Evolutionary conservation across 2,797 vertebrate species (phyloP).

Genomic region (Oreochromis mossambicus): DNA sequence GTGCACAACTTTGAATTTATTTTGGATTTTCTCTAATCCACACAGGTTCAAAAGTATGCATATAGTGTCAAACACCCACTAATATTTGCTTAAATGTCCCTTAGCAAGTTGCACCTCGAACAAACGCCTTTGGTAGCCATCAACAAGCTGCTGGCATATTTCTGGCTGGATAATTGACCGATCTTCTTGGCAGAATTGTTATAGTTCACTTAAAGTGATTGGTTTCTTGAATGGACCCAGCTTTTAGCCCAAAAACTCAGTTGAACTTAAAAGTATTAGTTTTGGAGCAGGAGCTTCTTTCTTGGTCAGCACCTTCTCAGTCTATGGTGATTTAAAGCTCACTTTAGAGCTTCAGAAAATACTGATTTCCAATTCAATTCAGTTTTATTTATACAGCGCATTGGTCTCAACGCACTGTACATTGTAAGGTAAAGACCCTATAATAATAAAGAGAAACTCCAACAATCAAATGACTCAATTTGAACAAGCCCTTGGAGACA

Average conservation of each 20-base stretch:
- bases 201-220: background rate
- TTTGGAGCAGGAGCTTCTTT: background rate
- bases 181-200: background rate
- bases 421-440: background rate
- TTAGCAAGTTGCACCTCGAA: accelerated
- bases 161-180: background rate
- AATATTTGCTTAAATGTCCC: background rate
- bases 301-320: accelerated
- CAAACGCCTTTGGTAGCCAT: background rate
- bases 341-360: background rate
- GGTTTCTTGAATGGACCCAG: accelerated
- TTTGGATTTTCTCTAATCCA: background rate
- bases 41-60: background rate
- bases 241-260: background rate
- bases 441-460: too few species aligned
- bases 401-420: background rate
- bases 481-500: background rate
- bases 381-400: background rate
- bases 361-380: background rate
- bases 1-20: background rate
- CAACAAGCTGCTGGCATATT: background rate
- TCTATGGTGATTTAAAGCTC: background rate
- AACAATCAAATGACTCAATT: background rate
- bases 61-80: background rate
- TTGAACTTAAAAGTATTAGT: too few species aligned